Conservation (phyloP, 2,797 vertebrate genomes). For the Pagetopsis macropterus region DNA sequence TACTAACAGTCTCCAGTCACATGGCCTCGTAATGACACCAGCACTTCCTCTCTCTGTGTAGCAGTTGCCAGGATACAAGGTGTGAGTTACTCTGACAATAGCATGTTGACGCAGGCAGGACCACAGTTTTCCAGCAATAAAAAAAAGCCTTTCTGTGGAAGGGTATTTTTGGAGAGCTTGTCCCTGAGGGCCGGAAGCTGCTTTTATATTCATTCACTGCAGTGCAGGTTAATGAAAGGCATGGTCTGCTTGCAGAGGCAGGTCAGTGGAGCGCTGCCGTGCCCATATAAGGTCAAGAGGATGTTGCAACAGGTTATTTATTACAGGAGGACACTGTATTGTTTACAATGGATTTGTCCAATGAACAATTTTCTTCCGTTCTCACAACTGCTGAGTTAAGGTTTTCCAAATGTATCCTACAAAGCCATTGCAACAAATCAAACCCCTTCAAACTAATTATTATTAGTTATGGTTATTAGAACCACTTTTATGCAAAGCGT, state of each 20-base stretch:
- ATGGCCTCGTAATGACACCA: slow-evolving; percentile 59
- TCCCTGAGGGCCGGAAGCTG: slow-evolving; percentile 55
- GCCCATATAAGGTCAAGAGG: slow-evolving; percentile 20
- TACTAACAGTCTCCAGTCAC: slow-evolving; percentile 75
- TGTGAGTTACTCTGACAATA: slow-evolving; percentile 70
- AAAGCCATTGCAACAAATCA: not conserved
- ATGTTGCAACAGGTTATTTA: not conserved
- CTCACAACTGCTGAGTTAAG: not conserved
- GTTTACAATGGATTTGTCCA: not conserved
- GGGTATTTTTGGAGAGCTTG: slow-evolving; percentile 55
- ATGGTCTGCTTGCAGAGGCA: slow-evolving; percentile 6
- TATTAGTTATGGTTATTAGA: not conserved
- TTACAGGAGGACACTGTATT: not conserved
- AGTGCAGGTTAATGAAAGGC: slow-evolving; percentile 33
- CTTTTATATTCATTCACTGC: slow-evolving; percentile 49
- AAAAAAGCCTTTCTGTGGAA: slow-evolving; percentile 7
- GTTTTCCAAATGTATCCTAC: not conserved
- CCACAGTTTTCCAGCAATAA: slow-evolving; percentile 50
- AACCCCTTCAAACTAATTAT: slow-evolving; percentile 15
- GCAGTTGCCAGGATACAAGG: slow-evolving; percentile 72
- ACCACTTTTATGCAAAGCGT: not conserved
- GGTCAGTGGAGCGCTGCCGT: slow-evolving; percentile 2
- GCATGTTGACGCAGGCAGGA: slow-evolving; percentile 72
- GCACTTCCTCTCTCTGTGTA: slow-evolving; percentile 55
- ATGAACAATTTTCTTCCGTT: not conserved